Conservation (phyloP, 2,797 vertebrate species). For the Chromobotia macracanthus region DNA sequence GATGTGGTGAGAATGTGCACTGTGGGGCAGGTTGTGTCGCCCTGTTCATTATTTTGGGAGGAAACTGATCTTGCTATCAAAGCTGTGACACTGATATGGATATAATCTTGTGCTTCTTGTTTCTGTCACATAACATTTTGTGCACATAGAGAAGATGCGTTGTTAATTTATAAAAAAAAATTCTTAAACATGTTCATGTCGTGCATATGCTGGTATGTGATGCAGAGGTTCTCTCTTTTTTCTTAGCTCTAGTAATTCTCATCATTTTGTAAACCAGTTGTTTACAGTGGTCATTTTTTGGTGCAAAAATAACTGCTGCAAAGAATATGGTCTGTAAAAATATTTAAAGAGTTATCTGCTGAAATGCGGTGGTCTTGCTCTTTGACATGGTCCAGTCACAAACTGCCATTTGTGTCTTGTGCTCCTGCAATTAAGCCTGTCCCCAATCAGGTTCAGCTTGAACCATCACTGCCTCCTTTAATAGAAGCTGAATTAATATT, state of each 20-base stretch:
- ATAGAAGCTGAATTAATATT: conserved; percentile 70
- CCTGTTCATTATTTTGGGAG: conserved; percentile 62
- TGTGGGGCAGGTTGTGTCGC: conserved; percentile 69
- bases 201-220: too few species aligned
- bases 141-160: too few species aligned
- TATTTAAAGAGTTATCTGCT: conserved; percentile 8
- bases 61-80: conserved; percentile 18
- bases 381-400: conserved; percentile 81
- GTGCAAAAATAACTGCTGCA: too few species aligned
- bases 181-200: too few species aligned
- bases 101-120: background rate
- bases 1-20: conserved; percentile 73
- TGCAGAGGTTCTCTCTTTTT: too few species aligned
- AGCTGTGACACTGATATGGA: background rate
- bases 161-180: too few species aligned
- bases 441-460: conserved; percentile 58
- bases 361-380: conserved; percentile 72
- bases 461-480: conserved; percentile 57
- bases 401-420: conserved; percentile 81
- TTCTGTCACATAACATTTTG: background rate
- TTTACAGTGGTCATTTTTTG: too few species aligned
- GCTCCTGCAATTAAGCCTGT: conserved; percentile 78
- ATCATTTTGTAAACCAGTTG: too few species aligned
- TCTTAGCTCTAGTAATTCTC: too few species aligned
- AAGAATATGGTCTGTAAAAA: background rate